Evolutionary conservation across 2,888 invertebrate species (phyloP), one percentile per base, ranked within the genome.

Genomic region (Diaphora mendica): DNA sequence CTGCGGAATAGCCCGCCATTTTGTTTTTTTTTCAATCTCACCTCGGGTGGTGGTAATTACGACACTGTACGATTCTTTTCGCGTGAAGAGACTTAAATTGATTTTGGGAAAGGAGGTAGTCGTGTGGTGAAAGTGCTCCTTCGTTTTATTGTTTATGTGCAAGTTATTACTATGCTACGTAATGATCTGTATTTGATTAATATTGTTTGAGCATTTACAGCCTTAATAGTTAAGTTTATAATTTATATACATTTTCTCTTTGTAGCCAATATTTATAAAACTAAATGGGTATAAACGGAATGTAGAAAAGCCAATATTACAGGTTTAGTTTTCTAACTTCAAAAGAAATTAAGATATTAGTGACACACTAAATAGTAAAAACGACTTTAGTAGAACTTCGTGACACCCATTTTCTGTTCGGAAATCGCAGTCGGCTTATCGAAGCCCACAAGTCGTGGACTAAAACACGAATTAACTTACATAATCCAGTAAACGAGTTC

Each of bases 401-500:
- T 65, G 71, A 82, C 81, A 81, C 79, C 79, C 76, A 77, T 85
- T 82, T 78, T 77, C 73, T 70, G 78, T 76, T 73, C 75, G 71
- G 77, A 81, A 77, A 79, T 80, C 79, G 64, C 69, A 74, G 70
- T 77, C 76, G 73, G 74, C 88, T 92, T 92, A 93, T 92, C 92
- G 85, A 77, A 69, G 35, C 79, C 82, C 86, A 85, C 75, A 86
- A 87, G 91, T 91, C 88, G 81, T 88, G 78, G 75, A 83, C 80
- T 75, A 88, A 87, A 85, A 81, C 81, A 81, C 80, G 87, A 88
- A 89, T 91, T 91, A 89, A 88, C 89, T 88, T 89, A 89, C 84
- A 88, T 91, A 92, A 92, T 91, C 89, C 87, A 83, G 73, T 83
- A 84, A 93, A 92, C 90, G 90, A 90, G 88, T 86, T 85, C 87